These are phyloP conservation scores for Lophotriccus pileatus DNA, from an alignment of 2,797 vertebrate genomes.

Conservation along the genomic window DNA sequence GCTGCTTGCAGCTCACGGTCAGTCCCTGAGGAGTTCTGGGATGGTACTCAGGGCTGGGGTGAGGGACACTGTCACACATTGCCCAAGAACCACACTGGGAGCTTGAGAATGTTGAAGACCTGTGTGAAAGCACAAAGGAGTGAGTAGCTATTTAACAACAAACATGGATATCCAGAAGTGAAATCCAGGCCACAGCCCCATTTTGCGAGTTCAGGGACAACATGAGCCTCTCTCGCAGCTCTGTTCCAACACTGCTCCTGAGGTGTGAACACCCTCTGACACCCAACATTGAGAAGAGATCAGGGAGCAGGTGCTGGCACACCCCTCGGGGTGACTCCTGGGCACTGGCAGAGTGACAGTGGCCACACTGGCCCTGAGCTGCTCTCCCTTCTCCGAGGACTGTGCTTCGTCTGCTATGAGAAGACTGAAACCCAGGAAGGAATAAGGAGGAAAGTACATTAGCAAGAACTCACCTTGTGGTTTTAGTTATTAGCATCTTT, in stretches of 20 bases:
- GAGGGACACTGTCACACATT: neutral
- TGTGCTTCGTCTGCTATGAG: neutral
- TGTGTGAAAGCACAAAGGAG: neutral
- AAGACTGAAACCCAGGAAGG: neutral
- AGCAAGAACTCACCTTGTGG: accelerated
- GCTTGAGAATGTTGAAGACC: neutral
- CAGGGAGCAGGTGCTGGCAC: neutral
- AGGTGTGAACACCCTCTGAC: accelerated
- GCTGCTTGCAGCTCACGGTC: neutral
- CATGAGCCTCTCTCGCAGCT: accelerated
- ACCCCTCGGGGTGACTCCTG: neutral
- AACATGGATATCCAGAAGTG: neutral
- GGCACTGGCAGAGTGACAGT: neutral
- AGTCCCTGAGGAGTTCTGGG: neutral
- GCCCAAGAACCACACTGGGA: accelerated
- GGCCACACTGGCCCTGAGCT: neutral
- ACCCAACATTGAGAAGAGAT: neutral
- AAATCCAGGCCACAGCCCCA: neutral
- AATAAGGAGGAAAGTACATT: neutral
- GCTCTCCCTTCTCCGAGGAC: neutral
- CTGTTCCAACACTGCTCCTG: accelerated
- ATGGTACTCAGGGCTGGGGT: accelerated
- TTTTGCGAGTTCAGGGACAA: neutral
- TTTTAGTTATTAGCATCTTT: neutral
- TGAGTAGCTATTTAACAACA: neutral